Conservation (phyloP, 2,888 invertebrate species). For the Minunthozetes semirufus region DNA sequence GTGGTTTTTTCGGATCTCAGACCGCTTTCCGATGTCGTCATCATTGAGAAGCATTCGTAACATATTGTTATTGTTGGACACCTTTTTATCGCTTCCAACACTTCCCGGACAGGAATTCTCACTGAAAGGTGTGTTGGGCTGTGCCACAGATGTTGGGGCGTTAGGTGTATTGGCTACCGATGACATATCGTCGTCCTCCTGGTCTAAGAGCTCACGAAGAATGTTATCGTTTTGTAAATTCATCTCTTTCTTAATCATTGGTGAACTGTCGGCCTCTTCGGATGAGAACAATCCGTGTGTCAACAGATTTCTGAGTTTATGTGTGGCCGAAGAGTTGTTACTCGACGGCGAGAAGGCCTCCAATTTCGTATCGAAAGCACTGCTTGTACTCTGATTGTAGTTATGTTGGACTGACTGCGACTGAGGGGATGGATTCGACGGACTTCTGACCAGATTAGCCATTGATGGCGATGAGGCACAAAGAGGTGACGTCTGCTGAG, state of each 20-base stretch:
- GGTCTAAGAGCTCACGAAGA: slow-evolving; percentile 57
- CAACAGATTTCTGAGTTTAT: slow-evolving; percentile 55
- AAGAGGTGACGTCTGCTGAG: not conserved
- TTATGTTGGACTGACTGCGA: slow-evolving; percentile 18
- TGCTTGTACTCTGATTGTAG: not conserved
- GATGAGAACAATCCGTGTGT: slow-evolving; percentile 45
- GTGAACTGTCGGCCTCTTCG: slow-evolving; percentile 9
- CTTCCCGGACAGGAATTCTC: slow-evolving; percentile 9
- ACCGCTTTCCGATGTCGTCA: slow-evolving; percentile 39
- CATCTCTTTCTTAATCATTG: slow-evolving; percentile 16
- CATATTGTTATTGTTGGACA: slow-evolving; percentile 43
- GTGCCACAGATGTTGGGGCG: not conserved
- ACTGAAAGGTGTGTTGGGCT: slow-evolving; percentile 1
- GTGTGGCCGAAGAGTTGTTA: slow-evolving; percentile 18
- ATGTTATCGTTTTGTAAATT: slow-evolving; percentile 44
- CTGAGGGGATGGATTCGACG: slow-evolving; percentile 26
- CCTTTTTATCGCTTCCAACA: slow-evolving; percentile 8
- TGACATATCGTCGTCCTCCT: slow-evolving; percentile 54
- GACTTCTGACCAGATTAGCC: slow-evolving; percentile 26
- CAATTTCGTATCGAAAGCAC: not conserved
- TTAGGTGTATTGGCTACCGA: slow-evolving; percentile 9
- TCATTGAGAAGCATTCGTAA: slow-evolving; percentile 48
- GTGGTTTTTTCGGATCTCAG: slow-evolving; percentile 31
- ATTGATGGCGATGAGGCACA: slow-evolving; percentile 27
- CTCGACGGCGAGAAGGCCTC: slow-evolving; percentile 12